These are phyloP conservation scores for Linurgus olivaceus DNA, from an alignment of 2,797 vertebrate species.

Conservation along the genomic window DNA sequence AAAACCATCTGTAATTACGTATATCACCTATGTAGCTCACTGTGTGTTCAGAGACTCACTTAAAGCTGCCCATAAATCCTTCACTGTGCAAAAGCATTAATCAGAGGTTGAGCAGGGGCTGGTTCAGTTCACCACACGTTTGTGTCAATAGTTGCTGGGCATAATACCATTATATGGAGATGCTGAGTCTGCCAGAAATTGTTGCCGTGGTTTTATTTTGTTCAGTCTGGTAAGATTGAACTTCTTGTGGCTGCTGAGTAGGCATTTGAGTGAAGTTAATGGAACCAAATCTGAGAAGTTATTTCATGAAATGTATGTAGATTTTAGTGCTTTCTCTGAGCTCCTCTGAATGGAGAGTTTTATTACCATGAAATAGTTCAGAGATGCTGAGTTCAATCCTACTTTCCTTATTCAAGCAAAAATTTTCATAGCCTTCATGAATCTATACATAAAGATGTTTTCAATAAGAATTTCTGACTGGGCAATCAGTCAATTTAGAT, in stretches of 20 bases:
- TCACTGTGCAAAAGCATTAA: conserved; percentile 21
- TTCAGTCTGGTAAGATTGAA: background rate
- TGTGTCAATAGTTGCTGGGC: background rate
- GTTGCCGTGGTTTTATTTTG: background rate
- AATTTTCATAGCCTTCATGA: background rate
- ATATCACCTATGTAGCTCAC: background rate
- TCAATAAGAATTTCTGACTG: background rate
- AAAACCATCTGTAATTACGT: background rate
- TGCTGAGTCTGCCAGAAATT: background rate
- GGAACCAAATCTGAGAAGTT: background rate
- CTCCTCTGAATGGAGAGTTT: background rate
- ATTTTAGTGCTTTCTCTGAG: background rate
- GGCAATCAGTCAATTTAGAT: background rate
- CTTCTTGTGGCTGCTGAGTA: background rate
- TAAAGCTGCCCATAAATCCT: conserved; percentile 18
- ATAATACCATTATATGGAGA: background rate
- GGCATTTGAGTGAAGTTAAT: background rate
- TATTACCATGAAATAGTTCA: background rate
- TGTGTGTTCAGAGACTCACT: background rate
- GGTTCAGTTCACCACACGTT: background rate
- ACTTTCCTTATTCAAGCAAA: background rate
- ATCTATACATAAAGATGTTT: background rate
- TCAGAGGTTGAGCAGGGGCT: background rate
- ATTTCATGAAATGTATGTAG: background rate
- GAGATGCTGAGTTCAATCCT: background rate